A percentile compares a stretch with the other conserved stretches of the same genome.
These are phyloP conservation scores for Drosophila anomelani DNA, from an alignment of 2,888 invertebrate species.

Conservation along the genomic window DNA sequence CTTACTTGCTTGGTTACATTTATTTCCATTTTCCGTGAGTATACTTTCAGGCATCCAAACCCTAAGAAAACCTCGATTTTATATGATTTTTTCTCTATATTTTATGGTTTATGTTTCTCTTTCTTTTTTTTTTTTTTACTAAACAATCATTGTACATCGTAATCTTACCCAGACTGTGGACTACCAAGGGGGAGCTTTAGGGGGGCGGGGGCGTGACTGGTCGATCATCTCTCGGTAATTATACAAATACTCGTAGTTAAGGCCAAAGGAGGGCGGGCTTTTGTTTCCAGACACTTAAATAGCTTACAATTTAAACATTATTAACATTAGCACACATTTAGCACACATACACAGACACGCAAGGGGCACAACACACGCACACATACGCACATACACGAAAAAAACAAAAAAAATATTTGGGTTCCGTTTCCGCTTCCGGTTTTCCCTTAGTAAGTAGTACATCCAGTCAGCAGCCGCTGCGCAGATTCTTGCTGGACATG, in stretches of 20 bases:
- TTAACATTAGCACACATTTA: slow-evolving; percentile 18
- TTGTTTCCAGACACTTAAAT: slow-evolving; percentile 36
- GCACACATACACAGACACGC: slow-evolving; percentile 15
- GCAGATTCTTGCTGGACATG: slow-evolving; percentile 88
- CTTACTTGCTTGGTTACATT: too few relatives aligned
- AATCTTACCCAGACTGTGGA: slow-evolving; percentile 36
- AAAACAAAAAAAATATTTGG: slow-evolving; percentile 1
- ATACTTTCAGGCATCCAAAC: slow-evolving; percentile 7
- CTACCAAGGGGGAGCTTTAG: slow-evolving; percentile 20
- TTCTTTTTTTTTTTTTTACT: slow-evolving; percentile 20
- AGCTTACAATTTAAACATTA: slow-evolving; percentile 37
- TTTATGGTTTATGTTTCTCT: neutral
- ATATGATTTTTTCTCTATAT: neutral
- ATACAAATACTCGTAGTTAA: slow-evolving; percentile 33
- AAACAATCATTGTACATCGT: slow-evolving; percentile 38
- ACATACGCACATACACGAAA: slow-evolving; percentile 6
- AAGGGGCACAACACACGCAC: slow-evolving; percentile 5
- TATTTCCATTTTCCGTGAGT: neutral
- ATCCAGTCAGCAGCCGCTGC: slow-evolving; percentile 83
- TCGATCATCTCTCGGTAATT: slow-evolving; percentile 29
- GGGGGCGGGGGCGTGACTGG: slow-evolving; percentile 9
- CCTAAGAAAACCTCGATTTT: neutral
- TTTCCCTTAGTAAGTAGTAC: neutral
- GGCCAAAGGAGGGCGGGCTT: slow-evolving; percentile 36
- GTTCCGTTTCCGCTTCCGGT: slow-evolving; percentile 8